Conservation (phyloP, 2,797 vertebrate genomes). For the Lepus townsendii region DNA sequence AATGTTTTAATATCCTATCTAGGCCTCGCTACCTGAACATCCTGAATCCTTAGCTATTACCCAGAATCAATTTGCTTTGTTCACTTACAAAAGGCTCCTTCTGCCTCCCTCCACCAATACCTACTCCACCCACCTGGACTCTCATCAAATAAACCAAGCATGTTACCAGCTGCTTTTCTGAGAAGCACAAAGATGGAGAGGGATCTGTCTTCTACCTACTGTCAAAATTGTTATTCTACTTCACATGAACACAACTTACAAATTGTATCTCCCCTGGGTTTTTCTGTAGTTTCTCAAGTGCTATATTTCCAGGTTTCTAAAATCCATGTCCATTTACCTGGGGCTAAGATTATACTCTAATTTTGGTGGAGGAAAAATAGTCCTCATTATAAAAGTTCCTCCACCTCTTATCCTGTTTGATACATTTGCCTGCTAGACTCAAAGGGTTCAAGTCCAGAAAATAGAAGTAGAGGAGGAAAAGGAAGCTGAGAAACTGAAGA, state of each 20-base stretch:
- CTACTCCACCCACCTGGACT: neutral
- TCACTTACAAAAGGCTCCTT: neutral
- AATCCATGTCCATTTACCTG: neutral
- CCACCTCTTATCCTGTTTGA: neutral
- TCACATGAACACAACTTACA: neutral
- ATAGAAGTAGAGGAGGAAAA: conserved; percentile 38
- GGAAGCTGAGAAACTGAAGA: conserved; percentile 19
- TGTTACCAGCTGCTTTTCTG: neutral
- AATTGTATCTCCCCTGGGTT: neutral
- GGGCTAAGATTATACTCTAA: neutral
- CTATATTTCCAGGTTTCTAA: conserved; percentile 45
- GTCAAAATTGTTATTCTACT: neutral
- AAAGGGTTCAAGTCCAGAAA: conserved; percentile 22
- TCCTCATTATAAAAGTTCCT: conserved; percentile 41
- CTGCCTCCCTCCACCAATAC: neutral
- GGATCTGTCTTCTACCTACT: neutral
- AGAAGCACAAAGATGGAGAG: neutral
- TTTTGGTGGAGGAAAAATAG: conserved; percentile 50
- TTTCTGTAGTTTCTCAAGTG: conserved; percentile 27
- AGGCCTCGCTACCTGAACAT: conserved; percentile 1
- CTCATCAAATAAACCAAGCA: neutral
- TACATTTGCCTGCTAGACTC: neutral
- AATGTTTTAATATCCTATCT: conserved; percentile 27
- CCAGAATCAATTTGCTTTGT: neutral
- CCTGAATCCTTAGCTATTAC: neutral